These are phyloP conservation scores for Lanius ludovicianus DNA, from an alignment of 2,113 vertebrate genomes.

Conservation along the genomic window DNA sequence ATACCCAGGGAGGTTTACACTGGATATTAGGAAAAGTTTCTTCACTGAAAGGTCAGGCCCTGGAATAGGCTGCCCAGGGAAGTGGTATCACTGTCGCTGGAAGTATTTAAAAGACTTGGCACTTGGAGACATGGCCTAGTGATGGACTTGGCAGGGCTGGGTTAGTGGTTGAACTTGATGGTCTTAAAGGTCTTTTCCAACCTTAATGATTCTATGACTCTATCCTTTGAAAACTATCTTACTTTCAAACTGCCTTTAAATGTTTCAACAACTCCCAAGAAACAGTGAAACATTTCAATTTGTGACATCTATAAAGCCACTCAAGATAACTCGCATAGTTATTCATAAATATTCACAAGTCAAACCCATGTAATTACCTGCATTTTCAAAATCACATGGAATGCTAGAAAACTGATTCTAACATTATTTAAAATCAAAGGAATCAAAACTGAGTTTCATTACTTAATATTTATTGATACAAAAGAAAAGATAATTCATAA, in stretches of 20 bases:
- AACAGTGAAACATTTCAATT: not conserved
- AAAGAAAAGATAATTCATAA: not conserved
- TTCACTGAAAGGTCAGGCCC: not conserved
- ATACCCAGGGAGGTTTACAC: not conserved
- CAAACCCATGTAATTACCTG: not conserved
- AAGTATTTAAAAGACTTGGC: fast-evolving
- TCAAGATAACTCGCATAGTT: not conserved
- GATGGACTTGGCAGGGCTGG: not conserved
- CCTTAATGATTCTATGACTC: not conserved
- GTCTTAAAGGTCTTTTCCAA: not conserved
- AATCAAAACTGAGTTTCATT: not conserved
- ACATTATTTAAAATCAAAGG: not conserved
- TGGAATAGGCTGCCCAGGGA: not conserved
- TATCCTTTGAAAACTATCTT: not conserved
- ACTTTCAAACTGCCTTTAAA: not conserved
- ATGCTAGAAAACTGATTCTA: not conserved
- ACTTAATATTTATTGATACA: constrained; percentile 31
- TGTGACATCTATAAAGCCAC: not conserved
- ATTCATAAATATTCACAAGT: constrained; percentile 1
- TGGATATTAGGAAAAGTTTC: not conserved
- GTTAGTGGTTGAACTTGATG: fast-evolving
- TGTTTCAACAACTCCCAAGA: not conserved
- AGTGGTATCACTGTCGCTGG: not conserved
- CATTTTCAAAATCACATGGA: not conserved
- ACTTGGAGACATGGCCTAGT: not conserved